Percentiles rank a stretch among this genome's conserved stretches.
Conservation (phyloP, 2,113 vertebrate genomes). For the Pteruthius melanotis region DNA sequence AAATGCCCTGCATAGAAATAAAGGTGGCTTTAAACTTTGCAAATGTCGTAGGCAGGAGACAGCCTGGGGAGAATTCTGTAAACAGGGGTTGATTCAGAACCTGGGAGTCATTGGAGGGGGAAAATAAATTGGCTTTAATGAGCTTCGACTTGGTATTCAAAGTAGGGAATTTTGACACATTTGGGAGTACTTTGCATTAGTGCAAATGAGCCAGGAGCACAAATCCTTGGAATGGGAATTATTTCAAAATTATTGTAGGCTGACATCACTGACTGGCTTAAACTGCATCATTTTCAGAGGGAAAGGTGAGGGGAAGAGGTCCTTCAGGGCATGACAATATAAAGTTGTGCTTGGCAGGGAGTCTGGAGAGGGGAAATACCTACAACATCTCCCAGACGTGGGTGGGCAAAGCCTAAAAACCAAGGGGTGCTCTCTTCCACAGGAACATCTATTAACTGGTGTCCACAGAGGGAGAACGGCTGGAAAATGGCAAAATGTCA, state of each 20-base stretch:
- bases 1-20: not conserved
- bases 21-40: not conserved
- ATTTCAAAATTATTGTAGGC: not conserved
- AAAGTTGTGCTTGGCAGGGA: not conserved
- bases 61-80: not conserved
- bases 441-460: not conserved
- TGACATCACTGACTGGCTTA: not conserved
- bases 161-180: not conserved
- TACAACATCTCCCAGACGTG: not conserved
- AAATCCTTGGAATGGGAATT: not conserved
- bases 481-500: not conserved
- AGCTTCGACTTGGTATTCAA: not conserved
- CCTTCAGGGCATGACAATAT: not conserved
- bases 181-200: not conserved
- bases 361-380: not conserved
- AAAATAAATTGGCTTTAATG: slow-evolving; percentile 10
- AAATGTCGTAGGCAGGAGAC: not conserved
- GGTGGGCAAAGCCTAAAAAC: not conserved
- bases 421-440: not conserved
- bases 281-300: not conserved
- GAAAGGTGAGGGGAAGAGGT: not conserved
- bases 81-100: not conserved
- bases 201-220: not conserved
- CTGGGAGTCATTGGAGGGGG: not conserved
- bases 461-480: not conserved